A percentile compares a stretch with the other conserved stretches of the same genome.
Conservation (phyloP, 2,113 vertebrate species). For the Albula goreensis region DNA sequence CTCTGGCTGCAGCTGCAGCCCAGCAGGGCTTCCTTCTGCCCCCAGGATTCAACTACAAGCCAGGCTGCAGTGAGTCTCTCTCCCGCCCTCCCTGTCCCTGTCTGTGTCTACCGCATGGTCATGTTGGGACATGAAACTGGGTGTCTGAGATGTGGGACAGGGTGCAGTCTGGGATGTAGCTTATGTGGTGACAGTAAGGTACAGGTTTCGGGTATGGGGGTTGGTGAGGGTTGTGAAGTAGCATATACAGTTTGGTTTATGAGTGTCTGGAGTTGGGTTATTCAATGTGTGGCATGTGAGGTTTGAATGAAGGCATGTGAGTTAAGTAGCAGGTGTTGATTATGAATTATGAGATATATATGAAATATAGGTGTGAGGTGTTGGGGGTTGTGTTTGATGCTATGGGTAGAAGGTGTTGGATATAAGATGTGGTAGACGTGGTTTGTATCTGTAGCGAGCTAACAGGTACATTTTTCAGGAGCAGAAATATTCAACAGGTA, state of each 20-base stretch:
- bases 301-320: neutral
- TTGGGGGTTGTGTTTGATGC: neutral
- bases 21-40: conserved; percentile 98
- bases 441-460: neutral
- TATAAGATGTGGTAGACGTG: neutral
- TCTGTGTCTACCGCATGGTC: neutral
- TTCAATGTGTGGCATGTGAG: neutral
- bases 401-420: neutral
- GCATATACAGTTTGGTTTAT: neutral
- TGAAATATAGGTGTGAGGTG: neutral
- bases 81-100: conserved; percentile 6
- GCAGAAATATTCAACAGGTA: neutral
- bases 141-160: neutral
- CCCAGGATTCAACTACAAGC: conserved; percentile 98
- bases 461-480: neutral
- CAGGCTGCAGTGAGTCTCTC: conserved; percentile 91
- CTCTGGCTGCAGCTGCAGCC: conserved; percentile 91
- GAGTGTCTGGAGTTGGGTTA: neutral
- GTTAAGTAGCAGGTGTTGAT: neutral
- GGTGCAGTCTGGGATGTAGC: neutral
- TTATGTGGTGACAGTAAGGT: neutral
- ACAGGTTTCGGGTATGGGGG: neutral
- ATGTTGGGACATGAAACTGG: neutral
- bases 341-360: neutral
- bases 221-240: neutral